Evolutionary conservation across 2,888 invertebrate species (phyloP).

Genomic region (Stenolophus ochropezus): DNA sequence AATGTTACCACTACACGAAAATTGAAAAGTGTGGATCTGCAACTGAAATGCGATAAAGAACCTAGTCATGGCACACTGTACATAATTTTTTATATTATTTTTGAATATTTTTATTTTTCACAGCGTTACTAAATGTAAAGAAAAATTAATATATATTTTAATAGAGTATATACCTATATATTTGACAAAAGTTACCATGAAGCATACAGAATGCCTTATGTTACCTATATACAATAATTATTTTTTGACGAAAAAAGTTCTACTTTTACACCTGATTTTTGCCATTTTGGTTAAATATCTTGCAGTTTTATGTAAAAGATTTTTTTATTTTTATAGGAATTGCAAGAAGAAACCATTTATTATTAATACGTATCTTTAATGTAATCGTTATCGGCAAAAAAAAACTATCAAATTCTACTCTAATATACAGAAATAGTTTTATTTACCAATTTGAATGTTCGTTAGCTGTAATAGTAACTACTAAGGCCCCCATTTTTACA

Average conservation of each 20-base stretch:
- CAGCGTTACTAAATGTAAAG: slow-evolving; percentile 53
- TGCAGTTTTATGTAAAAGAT: slow-evolving; percentile 42
- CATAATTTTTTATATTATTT: slow-evolving; percentile 57
- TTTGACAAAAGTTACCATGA: slow-evolving; percentile 45
- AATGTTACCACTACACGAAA: slow-evolving; percentile 71
- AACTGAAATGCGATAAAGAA: slow-evolving; percentile 59
- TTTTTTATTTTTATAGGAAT: slow-evolving; percentile 44
- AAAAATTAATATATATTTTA: slow-evolving; percentile 60
- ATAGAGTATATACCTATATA: slow-evolving; percentile 56
- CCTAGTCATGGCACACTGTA: slow-evolving; percentile 60
- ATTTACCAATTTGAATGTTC: neutral
- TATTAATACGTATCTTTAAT: slow-evolving; percentile 32
- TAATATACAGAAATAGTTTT: neutral
- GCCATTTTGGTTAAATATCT: slow-evolving; percentile 42
- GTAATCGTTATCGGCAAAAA: slow-evolving; percentile 35
- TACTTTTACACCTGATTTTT: slow-evolving; percentile 41
- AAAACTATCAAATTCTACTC: neutral
- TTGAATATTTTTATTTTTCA: slow-evolving; percentile 51
- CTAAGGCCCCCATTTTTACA: neutral
- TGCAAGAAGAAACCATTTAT: slow-evolving; percentile 22
- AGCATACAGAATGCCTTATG: slow-evolving; percentile 54
- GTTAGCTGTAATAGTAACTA: slow-evolving; percentile 1
- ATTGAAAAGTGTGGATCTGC: slow-evolving; percentile 61
- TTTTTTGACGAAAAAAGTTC: slow-evolving; percentile 36
- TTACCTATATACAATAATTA: slow-evolving; percentile 56